Evolutionary conservation across 2,888 invertebrate species (phyloP).

Genomic region (Leucoptera coffeella): DNA sequence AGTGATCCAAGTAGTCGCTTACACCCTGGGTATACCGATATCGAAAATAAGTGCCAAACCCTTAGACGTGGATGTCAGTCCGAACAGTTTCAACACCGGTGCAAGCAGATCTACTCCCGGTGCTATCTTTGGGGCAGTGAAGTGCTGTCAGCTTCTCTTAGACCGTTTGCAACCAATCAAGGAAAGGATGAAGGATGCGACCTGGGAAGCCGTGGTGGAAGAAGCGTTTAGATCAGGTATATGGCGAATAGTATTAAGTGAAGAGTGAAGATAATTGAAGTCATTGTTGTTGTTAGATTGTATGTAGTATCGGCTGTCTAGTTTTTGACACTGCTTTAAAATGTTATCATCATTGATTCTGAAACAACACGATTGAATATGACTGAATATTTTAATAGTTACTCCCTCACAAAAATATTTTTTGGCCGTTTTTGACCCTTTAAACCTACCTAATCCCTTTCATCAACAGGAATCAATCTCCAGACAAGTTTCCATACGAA

Average conservation of each 20-base stretch:
- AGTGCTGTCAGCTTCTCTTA: conserved; percentile 24
- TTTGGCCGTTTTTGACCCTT: no score
- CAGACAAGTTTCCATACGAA: conserved; percentile 13
- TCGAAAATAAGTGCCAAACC: conserved; percentile 61
- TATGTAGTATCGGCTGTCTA: no score
- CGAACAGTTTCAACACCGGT: conserved; percentile 62
- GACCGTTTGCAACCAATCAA: conserved; percentile 20
- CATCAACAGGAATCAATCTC: no score
- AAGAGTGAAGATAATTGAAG: no score
- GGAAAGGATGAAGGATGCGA: conserved; percentile 14
- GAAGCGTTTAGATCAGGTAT: conserved; percentile 9
- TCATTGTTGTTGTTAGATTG: no score
- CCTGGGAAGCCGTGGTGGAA: conserved; percentile 16
- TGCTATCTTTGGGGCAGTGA: conserved; percentile 24
- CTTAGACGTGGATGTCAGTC: conserved; percentile 50
- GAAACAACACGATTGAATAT: no score
- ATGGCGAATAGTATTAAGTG: no score
- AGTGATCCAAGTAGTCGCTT: conserved; percentile 61
- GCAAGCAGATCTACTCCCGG: conserved; percentile 42
- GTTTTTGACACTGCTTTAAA: no score
- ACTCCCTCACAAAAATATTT: no score
- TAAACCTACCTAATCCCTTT: no score
- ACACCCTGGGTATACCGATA: conserved; percentile 59
- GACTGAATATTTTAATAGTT: no score
- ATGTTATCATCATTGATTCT: no score